Evolutionary conservation across 1,140 invertebrate species (phyloP).

Genomic region (Polypedilum vanderplanki): DNA sequence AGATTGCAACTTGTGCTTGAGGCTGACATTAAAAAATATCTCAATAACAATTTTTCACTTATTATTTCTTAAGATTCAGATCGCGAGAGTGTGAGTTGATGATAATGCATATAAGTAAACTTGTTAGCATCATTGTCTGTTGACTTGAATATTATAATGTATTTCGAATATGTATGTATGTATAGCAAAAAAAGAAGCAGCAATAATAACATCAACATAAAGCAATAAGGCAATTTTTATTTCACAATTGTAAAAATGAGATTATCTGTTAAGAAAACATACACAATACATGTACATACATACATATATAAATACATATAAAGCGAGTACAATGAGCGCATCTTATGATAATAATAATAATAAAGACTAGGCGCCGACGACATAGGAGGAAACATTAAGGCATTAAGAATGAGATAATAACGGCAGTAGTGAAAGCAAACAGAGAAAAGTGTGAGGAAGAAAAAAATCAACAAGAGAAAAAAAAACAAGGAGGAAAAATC

Average conservation of each 20-base stretch:
- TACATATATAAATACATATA: background rate
- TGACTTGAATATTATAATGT: constrained; percentile 1
- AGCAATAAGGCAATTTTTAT: background rate
- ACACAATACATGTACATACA: background rate
- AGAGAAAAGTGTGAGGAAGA: background rate
- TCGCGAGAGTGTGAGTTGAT: background rate
- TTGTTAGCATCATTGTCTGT: constrained; percentile 21
- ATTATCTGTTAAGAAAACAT: background rate
- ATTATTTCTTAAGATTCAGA: background rate
- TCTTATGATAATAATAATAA: constrained; percentile 22
- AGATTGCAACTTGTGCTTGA: background rate
- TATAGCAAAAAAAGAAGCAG: background rate
- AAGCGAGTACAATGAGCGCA: constrained; percentile 2
- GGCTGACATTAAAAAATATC: background rate
- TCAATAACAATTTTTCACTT: constrained; percentile 19
- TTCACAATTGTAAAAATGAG: constrained; percentile 19
- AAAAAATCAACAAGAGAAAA: background rate
- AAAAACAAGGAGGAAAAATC: background rate
- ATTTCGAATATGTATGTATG: constrained; percentile 6
- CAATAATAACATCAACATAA: background rate
- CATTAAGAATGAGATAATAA: background rate
- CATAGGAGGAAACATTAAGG: constrained; percentile 23
- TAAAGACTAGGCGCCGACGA: constrained; percentile 23
- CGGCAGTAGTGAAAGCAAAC: background rate
- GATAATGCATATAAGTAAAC: background rate